Evolutionary conservation across 1,140 invertebrate genomes (phyloP).

Genomic region (Drosophila arizonae): DNA sequence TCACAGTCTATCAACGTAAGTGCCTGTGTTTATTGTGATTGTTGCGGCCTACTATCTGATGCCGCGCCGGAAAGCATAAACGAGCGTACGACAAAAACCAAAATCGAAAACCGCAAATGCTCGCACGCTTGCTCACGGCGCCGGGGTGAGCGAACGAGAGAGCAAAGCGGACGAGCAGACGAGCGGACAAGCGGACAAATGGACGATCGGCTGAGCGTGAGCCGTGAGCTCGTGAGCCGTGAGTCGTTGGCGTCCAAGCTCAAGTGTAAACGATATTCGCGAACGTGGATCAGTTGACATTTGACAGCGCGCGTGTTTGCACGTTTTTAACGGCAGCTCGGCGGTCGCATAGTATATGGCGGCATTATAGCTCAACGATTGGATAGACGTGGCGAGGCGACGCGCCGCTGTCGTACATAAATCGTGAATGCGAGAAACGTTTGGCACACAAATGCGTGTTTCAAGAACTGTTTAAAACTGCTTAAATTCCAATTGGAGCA

Average conservation of each 20-base stretch:
- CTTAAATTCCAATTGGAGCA: conserved; percentile 5
- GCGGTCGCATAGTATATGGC: conserved; percentile 16
- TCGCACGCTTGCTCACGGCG: not conserved
- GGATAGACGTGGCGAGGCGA: not conserved
- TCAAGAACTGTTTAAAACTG: conserved; percentile 10
- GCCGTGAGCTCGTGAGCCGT: conserved; percentile 1
- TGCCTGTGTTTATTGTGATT: conserved; percentile 38
- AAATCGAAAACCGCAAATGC: conserved; percentile 36
- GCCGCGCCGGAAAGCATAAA: conserved; percentile 47
- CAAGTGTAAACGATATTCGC: conserved; percentile 78
- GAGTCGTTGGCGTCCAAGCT: conserved; percentile 5
- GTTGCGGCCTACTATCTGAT: conserved; percentile 52
- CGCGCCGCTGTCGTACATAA: not conserved
- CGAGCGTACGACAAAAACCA: conserved; percentile 40
- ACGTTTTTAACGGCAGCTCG: conserved; percentile 47
- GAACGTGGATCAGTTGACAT: conserved; percentile 81
- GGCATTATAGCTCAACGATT: conserved; percentile 2
- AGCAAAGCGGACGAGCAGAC: conserved; percentile 3
- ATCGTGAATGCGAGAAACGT: conserved; percentile 1
- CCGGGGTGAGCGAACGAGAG: conserved; percentile 22
- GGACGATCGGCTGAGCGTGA: not conserved
- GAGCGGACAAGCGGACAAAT: conserved; percentile 6
- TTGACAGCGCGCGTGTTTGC: conserved; percentile 77
- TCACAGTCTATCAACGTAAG: conserved; percentile 12
- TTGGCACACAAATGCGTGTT: conserved; percentile 8